Evolutionary conservation across 2,888 invertebrate species (phyloP).

Genomic region (Cotesia congregata): DNA sequence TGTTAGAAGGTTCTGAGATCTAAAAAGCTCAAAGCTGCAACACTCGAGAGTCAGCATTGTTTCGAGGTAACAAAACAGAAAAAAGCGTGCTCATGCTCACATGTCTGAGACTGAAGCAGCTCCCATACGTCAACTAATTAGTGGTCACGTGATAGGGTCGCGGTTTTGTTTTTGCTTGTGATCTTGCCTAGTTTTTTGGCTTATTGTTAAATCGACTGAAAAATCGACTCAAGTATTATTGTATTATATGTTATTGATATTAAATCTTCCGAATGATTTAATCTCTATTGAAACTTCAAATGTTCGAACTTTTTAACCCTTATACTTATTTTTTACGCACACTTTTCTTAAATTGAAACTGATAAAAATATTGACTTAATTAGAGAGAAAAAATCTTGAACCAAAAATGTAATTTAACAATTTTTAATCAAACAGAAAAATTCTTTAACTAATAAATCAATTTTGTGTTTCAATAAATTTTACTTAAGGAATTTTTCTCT

Average conservation of each 20-base stretch:
- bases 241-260: background rate
- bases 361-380: too few species aligned
- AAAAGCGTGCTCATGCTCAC: conserved; percentile 57
- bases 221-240: background rate
- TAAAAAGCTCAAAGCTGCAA: conserved; percentile 46
- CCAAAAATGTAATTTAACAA: background rate
- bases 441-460: too few species aligned
- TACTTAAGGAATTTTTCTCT: too few species aligned
- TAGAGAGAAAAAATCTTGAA: background rate
- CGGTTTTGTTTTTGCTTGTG: background rate
- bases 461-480: too few species aligned
- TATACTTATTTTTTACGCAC: background rate
- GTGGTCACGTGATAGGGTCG: conserved; percentile 49
- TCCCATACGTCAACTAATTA: conserved; percentile 66
- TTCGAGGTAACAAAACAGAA: conserved; percentile 70
- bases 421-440: too few species aligned
- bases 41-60: conserved; percentile 62
- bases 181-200: background rate
- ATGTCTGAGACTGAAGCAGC: conserved; percentile 53
- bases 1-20: background rate
- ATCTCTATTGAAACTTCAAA: conserved; percentile 16
- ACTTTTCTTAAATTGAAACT: background rate
- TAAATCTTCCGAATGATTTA: conserved; percentile 36
- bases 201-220: conserved; percentile 29
- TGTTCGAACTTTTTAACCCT: background rate